Base-by-base conservation (phyloP, 2,888 invertebrate species). In the Uloborus plumipes region DNA sequence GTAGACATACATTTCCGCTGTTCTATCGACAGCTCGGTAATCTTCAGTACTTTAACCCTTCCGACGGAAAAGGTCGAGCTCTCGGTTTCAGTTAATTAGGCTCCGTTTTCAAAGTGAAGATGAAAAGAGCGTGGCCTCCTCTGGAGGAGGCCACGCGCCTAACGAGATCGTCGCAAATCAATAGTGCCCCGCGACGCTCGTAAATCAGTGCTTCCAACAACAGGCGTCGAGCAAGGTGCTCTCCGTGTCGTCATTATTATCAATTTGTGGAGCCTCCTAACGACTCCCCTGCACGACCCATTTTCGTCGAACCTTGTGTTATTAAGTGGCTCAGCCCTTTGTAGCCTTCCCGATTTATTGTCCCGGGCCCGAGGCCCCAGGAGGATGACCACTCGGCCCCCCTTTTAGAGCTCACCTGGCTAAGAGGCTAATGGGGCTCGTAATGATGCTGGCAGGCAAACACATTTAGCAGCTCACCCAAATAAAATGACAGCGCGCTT, bases 301-400 rank as follows among this genome's bases (percentile, higher is more conserved):
- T 76, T 75, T 71, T 65, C 75, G 65, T 55, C 47, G 66, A 53
- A 51, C 75, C 75, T 71, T 76, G 75, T 71, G 75, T 82, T 82
- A 82, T 82, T 82, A 82, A 82, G 81, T 82, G 75, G 81, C 81
- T 76, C 81, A 82, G 81, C 81, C 81, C 81, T 82, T 82, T 82
- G 81, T 82, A 76, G 75, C 75, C 81, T 22, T 55, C 62, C 81
- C 75, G 71, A 75, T 82, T 82, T 82, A 82, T 82, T 76, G 81
- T 70, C 62, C 59, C 76, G 58, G 53, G 61, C 77, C 59, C 64
- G 9, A 26, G 74, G 18, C 71, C 81, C 75, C 81, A 39, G 62
- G 80, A 75, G 80, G 31, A 64, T 67, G 64, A 77, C 69, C 69
- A 20, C 39, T 50, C 50, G 72, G 62, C 73, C 79, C 62, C 79